phyloP scores from a whole-genome alignment of 2,797 vertebrate genomes.

The Characodon lateralis region DNA sequence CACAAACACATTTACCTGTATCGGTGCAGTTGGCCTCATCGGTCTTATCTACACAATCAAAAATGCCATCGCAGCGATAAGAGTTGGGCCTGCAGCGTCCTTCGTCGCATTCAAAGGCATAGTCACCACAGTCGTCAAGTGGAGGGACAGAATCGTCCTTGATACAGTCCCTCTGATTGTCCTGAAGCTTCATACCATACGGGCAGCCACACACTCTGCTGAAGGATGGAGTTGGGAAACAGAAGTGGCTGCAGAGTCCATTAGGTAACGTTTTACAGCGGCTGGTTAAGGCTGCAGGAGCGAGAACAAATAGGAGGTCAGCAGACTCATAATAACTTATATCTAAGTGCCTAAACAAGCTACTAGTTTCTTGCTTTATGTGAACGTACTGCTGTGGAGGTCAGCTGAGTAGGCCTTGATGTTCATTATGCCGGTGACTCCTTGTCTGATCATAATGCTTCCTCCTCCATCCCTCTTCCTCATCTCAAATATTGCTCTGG shows the following conservation, averaged over 20 bases:
- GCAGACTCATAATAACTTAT: neutral
- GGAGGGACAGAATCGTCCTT: slow-evolving; percentile 85
- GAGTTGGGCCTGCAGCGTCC: slow-evolving; percentile 85
- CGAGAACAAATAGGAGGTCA: slow-evolving; percentile 3
- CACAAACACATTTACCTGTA: slow-evolving; percentile 74
- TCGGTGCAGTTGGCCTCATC: slow-evolving; percentile 89
- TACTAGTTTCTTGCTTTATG: neutral
- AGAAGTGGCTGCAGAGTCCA: slow-evolving; percentile 94
- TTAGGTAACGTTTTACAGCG: slow-evolving; percentile 85
- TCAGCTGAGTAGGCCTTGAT: slow-evolving; percentile 77
- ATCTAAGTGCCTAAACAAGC: neutral
- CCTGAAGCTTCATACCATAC: slow-evolving; percentile 89
- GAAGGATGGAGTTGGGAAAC: slow-evolving; percentile 88
- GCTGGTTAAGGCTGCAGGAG: slow-evolving; percentile 71
- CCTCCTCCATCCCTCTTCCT: slow-evolving; percentile 79
- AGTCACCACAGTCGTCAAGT: slow-evolving; percentile 85
- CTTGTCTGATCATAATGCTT: slow-evolving; percentile 73
- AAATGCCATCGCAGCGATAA: slow-evolving; percentile 86
- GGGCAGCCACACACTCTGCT: slow-evolving; percentile 90
- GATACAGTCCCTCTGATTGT: slow-evolving; percentile 84
- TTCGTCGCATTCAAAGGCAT: slow-evolving; percentile 87
- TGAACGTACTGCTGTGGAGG: slow-evolving; percentile 73
- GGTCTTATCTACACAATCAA: slow-evolving; percentile 88
- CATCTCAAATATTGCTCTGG: slow-evolving; percentile 70
- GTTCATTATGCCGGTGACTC: slow-evolving; percentile 70